These are phyloP conservation scores for Puffinus mauretanicus DNA, from an alignment of 2,113 vertebrate species.

Conservation along the genomic window DNA sequence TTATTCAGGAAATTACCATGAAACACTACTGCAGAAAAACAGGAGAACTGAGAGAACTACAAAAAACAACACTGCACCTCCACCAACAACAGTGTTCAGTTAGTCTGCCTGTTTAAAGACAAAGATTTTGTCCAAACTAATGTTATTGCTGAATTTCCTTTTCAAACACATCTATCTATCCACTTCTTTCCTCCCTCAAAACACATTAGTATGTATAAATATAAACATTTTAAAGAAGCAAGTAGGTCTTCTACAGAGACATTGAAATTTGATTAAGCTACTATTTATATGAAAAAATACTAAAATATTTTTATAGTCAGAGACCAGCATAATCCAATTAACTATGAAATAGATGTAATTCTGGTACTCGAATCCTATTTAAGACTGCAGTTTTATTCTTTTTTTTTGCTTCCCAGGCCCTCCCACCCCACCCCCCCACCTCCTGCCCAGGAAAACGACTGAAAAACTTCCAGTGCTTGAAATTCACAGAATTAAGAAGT, in stretches of 20 bases:
- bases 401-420: not conserved
- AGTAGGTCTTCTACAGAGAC: not conserved
- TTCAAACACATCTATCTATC: not conserved
- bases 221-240: not conserved
- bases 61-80: not conserved
- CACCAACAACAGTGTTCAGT: not conserved
- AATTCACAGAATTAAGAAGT: not conserved
- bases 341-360: not conserved
- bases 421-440: accelerated
- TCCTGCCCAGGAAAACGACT: not conserved
- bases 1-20: not conserved
- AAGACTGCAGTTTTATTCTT: not conserved
- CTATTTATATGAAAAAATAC: not conserved
- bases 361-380: not conserved
- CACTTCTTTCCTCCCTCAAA: not conserved
- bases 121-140: not conserved
- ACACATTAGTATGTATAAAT: not conserved
- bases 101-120: not conserved
- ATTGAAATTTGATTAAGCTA: not conserved
- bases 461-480: not conserved
- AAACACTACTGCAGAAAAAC: not conserved
- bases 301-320: not conserved
- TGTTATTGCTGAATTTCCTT: not conserved
- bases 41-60: not conserved
- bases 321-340: not conserved